These are phyloP conservation scores for Cremastinae sp. DNA, from an alignment of 2,888 invertebrate species.

Conservation along the genomic window DNA sequence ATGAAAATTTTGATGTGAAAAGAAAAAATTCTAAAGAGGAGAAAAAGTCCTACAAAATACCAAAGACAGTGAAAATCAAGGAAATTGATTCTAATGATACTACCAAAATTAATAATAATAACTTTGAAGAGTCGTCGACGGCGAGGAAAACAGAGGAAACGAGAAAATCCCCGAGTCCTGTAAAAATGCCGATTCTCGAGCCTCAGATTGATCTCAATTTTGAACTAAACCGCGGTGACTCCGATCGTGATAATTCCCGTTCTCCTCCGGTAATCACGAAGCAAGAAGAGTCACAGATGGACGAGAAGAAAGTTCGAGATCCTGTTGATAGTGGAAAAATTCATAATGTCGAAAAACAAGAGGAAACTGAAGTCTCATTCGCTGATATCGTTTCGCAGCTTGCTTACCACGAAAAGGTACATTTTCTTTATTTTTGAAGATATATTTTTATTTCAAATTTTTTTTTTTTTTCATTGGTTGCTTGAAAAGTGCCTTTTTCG, in stretches of 20 bases:
- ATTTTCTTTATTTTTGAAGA: not conserved
- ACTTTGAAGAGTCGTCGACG: not conserved
- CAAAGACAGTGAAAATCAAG: no score
- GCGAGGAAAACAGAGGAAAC: slow-evolving; percentile 23
- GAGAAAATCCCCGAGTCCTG: slow-evolving; percentile 53
- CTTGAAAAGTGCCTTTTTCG: no score
- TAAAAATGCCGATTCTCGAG: slow-evolving; percentile 74
- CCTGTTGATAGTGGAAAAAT: slow-evolving; percentile 48
- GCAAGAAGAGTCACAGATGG: slow-evolving; percentile 64
- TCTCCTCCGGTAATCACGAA: slow-evolving; percentile 77
- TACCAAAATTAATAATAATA: not conserved
- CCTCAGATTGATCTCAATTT: slow-evolving; percentile 69
- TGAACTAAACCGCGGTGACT: slow-evolving; percentile 57
- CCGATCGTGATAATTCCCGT: slow-evolving; percentile 73
- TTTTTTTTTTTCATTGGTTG: slow-evolving; percentile 7
- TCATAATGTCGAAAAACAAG: slow-evolving; percentile 42
- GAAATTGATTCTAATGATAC: no score
- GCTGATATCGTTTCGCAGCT: slow-evolving; percentile 75
- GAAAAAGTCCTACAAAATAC: slow-evolving; percentile 63
- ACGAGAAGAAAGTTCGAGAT: slow-evolving; percentile 59
- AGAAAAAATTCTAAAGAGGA: no score
- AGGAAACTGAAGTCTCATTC: slow-evolving; percentile 68
- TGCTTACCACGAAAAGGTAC: slow-evolving; percentile 78
- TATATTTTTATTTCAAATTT: slow-evolving; percentile 4
- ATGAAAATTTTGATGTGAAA: no score